Percentiles rank a stretch among this genome's conserved stretches.
Conservation (phyloP, 2,888 invertebrate genomes). For the Acheta domesticus region DNA sequence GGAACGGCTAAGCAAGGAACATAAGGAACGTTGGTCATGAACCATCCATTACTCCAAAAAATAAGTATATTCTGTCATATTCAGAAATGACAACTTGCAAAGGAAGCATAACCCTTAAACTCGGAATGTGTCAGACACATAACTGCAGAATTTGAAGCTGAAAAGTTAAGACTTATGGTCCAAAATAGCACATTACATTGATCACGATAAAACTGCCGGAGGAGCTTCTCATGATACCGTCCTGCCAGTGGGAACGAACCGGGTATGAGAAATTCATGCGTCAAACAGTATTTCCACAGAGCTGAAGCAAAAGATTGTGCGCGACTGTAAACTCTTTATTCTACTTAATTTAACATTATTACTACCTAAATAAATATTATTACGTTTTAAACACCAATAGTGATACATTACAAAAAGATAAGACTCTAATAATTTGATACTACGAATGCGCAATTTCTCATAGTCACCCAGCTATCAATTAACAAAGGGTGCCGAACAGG, state of each 20-base stretch:
- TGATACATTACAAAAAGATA: too few relatives aligned
- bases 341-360: too few relatives aligned
- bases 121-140: constrained; percentile 32
- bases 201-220: constrained; percentile 24
- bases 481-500: constrained; percentile 37
- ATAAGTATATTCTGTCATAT: constrained; percentile 37
- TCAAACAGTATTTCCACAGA: background rate
- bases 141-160: constrained; percentile 22
- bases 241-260: constrained; percentile 25
- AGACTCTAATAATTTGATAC: background rate
- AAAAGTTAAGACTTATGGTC: constrained; percentile 27
- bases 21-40: constrained; percentile 34
- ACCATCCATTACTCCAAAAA: constrained; percentile 37
- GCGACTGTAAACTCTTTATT: too few relatives aligned
- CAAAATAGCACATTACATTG: constrained; percentile 27
- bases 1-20: constrained; percentile 29
- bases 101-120: constrained; percentile 28
- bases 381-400: too few relatives aligned
- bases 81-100: constrained; percentile 37
- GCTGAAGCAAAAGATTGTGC: too few relatives aligned
- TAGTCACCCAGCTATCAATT: constrained; percentile 31
- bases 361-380: too few relatives aligned
- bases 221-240: constrained; percentile 31
- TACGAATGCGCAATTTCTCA: constrained; percentile 25
- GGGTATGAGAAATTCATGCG: constrained; percentile 30